Evolutionary conservation across 2,888 invertebrate species (phyloP), one percentile per base, ranked within the genome.

Genomic region (Nymphalis polychloros): DNA sequence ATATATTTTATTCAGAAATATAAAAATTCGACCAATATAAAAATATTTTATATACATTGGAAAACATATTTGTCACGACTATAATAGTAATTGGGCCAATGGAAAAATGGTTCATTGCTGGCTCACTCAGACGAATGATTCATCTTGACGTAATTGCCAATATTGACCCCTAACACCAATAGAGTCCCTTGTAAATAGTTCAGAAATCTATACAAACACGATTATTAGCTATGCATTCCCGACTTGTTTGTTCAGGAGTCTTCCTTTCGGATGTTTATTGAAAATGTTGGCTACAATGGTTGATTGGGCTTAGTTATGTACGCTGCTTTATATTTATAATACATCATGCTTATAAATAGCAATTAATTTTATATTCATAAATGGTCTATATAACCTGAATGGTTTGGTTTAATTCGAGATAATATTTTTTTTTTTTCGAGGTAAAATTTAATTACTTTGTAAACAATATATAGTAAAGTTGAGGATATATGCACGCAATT

Each of bases 61-160:
- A 10, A 8, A 10, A 2, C 41, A 41, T 10, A 52, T 16, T 8
- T 52, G 10, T 31, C 53, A 17, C 6, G 27, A 50, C 16, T 31
- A 13, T 10, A 55, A 55, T 8, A 55, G 27, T n/a, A 31, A 55
- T 55, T 31, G 27, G 23, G 41, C 17, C 41, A 50, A 65, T 55
- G 19, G 23, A 49, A 64, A 62, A 55, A 52, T 52, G 52, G 35
- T 57, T 65, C 52, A 65, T 72, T 66, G 31, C 53, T 63, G 55
- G 53, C 59, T 59, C 52, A 67, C 66, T 64, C 61, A 17, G 53
- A 59, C 47, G 57, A 64, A 61, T 69, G 63, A 73, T 69, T 50
- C 23, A 19, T 19, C 46, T 52, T 35, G 55, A 64, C 63, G 63
- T 69, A 66, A 70, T 69, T 69, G 71, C 71, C 61, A 59, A 65